These are phyloP conservation scores for Luehdorfia chinensis DNA, from an alignment of 1,140 invertebrate species.

Conservation along the genomic window DNA sequence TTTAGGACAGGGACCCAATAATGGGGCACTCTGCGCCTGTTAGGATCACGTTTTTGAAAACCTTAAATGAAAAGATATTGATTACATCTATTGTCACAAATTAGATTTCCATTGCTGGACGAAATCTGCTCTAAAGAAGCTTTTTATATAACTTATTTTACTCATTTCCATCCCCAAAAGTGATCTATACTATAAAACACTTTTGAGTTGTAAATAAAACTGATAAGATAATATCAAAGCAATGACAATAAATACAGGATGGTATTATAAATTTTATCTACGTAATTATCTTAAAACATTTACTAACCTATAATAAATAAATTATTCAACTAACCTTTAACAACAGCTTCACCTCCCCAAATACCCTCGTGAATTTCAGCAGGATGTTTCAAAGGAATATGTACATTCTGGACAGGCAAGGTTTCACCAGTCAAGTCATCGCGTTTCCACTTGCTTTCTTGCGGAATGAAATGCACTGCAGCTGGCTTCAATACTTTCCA, in stretches of 20 bases:
- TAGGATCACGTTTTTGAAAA: slow-evolving; percentile 83
- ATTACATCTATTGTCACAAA: not conserved
- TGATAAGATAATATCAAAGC: too few relatives aligned
- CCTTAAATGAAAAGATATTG: slow-evolving; percentile 73
- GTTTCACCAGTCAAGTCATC: slow-evolving; percentile 85
- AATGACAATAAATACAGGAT: too few relatives aligned
- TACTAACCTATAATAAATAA: too few relatives aligned
- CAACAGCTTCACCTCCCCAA: slow-evolving; percentile 97
- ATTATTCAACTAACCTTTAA: slow-evolving; percentile 83
- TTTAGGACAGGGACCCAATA: slow-evolving; percentile 92
- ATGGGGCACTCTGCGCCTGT: slow-evolving; percentile 81
- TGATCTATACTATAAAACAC: too few relatives aligned
- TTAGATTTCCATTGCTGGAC: too few relatives aligned
- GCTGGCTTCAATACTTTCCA: slow-evolving; percentile 85
- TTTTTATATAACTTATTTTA: too few relatives aligned
- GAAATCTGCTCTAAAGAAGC: too few relatives aligned
- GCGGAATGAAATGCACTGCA: slow-evolving; percentile 92
- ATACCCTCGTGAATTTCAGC: slow-evolving; percentile 90
- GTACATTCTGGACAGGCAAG: slow-evolving; percentile 85
- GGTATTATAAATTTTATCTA: too few relatives aligned
- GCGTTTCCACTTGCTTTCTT: slow-evolving; percentile 84
- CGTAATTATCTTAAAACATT: too few relatives aligned
- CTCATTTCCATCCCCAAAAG: too few relatives aligned
- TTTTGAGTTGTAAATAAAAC: too few relatives aligned
- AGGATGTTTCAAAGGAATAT: slow-evolving; percentile 88